A percentile compares a stretch with the other conserved stretches of the same genome.
These are phyloP conservation scores for Catocala sponsa DNA, from an alignment of 2,888 invertebrate genomes.

Conservation along the genomic window DNA sequence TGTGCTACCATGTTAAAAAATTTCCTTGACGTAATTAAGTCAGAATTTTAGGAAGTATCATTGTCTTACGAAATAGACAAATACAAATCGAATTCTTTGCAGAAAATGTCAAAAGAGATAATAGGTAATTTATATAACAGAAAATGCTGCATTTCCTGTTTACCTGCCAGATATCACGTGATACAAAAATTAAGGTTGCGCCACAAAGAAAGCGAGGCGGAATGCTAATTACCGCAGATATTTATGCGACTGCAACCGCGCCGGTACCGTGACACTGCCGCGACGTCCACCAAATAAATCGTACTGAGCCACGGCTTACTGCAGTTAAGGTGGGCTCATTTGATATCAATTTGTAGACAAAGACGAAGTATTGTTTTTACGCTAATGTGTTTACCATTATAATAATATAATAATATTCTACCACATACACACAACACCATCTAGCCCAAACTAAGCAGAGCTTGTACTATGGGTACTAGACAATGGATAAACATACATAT, in stretches of 20 bases:
- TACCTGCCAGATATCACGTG: constrained; percentile 63
- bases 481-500: too few relatives aligned
- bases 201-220: constrained; percentile 53
- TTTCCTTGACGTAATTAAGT: too few relatives aligned
- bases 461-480: too few relatives aligned
- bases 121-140: constrained; percentile 1
- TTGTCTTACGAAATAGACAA: too few relatives aligned
- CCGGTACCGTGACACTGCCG: constrained; percentile 71
- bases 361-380: neutral
- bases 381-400: too few relatives aligned
- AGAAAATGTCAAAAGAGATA: too few relatives aligned
- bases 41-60: too few relatives aligned
- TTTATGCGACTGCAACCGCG: constrained; percentile 78
- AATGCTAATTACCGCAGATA: constrained; percentile 80
- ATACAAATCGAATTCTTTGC: too few relatives aligned
- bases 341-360: constrained; percentile 16
- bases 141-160: constrained; percentile 33
- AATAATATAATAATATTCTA: too few relatives aligned
- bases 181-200: constrained; percentile 68
- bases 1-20: too few relatives aligned
- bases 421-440: too few relatives aligned
- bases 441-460: too few relatives aligned
- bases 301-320: constrained; percentile 47
- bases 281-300: constrained; percentile 70
- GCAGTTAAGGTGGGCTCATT: constrained; percentile 51